Evolutionary conservation across 2,113 vertebrate species (phyloP).

Genomic region (Prionailurus viverrinus): DNA sequence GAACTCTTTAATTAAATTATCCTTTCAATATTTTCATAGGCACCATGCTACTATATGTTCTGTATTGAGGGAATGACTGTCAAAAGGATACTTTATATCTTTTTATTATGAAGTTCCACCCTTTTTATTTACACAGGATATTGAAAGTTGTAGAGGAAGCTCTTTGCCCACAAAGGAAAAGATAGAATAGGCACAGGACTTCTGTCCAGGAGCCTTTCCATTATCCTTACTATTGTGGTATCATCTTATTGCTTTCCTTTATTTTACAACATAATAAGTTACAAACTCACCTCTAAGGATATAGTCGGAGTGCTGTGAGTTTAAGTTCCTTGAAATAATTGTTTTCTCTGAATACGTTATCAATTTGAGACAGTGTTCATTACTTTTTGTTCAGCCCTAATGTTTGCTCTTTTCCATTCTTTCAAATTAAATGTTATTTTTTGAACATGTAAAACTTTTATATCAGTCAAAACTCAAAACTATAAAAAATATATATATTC

Average conservation of each 20-base stretch:
- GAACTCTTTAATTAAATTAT: background rate
- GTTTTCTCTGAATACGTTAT: background rate
- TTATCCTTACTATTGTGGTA: background rate
- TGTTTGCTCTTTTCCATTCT: background rate
- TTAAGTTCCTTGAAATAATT: background rate
- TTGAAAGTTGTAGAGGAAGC: background rate
- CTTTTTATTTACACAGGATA: background rate
- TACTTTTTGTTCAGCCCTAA: background rate
- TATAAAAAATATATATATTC: background rate
- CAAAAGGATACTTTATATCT: background rate
- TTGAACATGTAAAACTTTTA: background rate
- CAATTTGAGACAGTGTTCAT: background rate
- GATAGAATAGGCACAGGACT: background rate
- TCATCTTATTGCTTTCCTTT: background rate
- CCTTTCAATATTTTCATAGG: background rate
- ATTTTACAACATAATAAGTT: background rate
- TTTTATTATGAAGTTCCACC: background rate
- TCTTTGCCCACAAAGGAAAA: background rate
- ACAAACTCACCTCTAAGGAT: background rate
- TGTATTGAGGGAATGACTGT: background rate
- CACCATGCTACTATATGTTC: background rate
- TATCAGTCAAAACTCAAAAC: background rate
- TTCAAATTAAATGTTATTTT: constrained; percentile 6
- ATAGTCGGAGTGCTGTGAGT: background rate
- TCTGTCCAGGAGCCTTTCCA: background rate